Evolutionary conservation across 2,113 vertebrate species (phyloP).

Genomic region (Vimba vimba): DNA sequence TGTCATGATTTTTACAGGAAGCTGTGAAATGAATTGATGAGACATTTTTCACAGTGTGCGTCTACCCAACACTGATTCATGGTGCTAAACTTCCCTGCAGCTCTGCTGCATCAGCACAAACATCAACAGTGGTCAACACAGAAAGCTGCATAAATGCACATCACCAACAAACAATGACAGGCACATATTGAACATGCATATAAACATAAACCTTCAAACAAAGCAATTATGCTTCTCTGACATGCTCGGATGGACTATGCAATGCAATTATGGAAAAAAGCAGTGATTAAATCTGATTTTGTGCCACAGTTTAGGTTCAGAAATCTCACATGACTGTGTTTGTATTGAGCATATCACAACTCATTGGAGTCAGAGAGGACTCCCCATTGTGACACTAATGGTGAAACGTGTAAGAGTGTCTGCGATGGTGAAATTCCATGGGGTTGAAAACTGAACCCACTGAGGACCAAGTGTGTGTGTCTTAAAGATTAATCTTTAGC

Average conservation of each 20-base stretch:
- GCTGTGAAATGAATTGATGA: constrained; percentile 49
- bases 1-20: constrained; percentile 41
- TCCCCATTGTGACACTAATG: constrained; percentile 23
- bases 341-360: constrained; percentile 5
- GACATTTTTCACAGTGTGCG: constrained; percentile 52
- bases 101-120: constrained; percentile 41
- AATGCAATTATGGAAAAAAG: background rate
- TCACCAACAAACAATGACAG: background rate
- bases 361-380: background rate
- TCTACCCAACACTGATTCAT: constrained; percentile 39
- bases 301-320: background rate
- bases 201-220: background rate
- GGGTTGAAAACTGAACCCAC: background rate
- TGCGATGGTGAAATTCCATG: background rate
- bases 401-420: constrained; percentile 5
- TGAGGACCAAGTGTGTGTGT: background rate
- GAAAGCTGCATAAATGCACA: background rate
- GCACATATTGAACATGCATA: background rate
- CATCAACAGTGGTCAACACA: constrained; percentile 36
- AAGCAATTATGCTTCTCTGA: background rate
- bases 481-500: constrained; percentile 5
- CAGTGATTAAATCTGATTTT: background rate
- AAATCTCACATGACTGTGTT: background rate
- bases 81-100: constrained; percentile 47
- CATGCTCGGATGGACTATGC: background rate